phyloP scores from a whole-genome alignment of 2,797 vertebrate genomes.

The Danio choprae region DNA sequence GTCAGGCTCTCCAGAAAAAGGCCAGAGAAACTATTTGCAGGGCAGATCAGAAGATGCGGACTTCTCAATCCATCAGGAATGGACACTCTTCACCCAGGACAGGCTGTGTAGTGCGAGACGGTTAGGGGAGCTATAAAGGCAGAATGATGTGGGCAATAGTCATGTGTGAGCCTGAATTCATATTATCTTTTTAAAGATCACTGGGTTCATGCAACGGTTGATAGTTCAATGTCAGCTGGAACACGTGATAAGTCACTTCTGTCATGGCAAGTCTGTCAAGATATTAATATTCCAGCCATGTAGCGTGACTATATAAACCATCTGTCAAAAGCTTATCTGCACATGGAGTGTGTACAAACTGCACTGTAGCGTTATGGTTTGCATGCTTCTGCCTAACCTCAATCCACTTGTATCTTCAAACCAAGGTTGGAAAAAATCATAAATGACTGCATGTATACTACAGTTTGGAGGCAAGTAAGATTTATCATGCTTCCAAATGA shows the following conservation, averaged over 20 bases:
- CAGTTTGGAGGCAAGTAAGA: neutral
- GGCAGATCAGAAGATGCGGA: conserved; percentile 35
- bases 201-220: conserved; percentile 3
- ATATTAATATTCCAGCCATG: conserved; percentile 17
- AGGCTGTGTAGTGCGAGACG: neutral
- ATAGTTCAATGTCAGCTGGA: conserved; percentile 14
- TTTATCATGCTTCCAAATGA: neutral
- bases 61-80: conserved; percentile 41
- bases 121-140: neutral
- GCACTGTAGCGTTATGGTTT: neutral
- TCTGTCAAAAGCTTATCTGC: conserved; percentile 11
- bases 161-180: neutral
- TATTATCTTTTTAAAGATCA: neutral
- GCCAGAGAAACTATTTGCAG: conserved; percentile 44
- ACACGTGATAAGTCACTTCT: conserved; percentile 33
- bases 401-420: neutral
- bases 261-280: conserved; percentile 1
- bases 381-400: neutral
- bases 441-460: neutral
- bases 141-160: conserved; percentile 12
- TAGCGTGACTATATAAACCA: conserved; percentile 24
- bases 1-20: conserved; percentile 42
- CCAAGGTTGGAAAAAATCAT: neutral
- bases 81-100: neutral
- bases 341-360: conserved; percentile 22